Conservation (phyloP, 1,140 invertebrate genomes). For the Pararge aegeria region DNA sequence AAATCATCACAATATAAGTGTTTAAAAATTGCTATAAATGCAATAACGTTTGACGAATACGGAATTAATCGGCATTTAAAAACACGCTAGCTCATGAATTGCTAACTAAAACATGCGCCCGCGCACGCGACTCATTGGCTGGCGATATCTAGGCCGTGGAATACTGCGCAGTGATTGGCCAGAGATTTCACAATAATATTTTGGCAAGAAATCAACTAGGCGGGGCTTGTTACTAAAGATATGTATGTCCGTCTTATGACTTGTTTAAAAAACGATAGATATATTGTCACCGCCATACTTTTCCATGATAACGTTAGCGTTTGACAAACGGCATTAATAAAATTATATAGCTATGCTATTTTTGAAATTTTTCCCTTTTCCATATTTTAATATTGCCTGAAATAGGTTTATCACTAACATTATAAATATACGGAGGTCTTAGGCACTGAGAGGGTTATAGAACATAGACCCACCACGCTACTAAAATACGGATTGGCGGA, state of each 20-base stretch:
- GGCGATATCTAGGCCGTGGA: slow-evolving; percentile 26
- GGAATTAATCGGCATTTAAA: not conserved
- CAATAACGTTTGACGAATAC: not conserved
- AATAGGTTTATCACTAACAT: too few species aligned
- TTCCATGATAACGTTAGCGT: too few species aligned
- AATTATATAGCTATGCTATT: too few species aligned
- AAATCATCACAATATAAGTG: not conserved
- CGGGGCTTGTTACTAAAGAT: slow-evolving; percentile 31
- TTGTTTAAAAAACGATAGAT: slow-evolving; percentile 5
- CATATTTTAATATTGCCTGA: too few species aligned
- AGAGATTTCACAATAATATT: slow-evolving; percentile 34
- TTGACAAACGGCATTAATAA: too few species aligned
- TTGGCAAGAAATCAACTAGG: slow-evolving; percentile 57
- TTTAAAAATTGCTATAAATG: not conserved
- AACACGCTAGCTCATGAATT: slow-evolving; percentile 6
- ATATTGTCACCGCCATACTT: not conserved
- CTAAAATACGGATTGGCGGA: too few species aligned
- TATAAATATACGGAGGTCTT: too few species aligned
- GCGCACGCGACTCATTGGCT: slow-evolving; percentile 31
- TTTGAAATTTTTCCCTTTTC: too few species aligned
- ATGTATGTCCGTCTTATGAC: slow-evolving; percentile 8
- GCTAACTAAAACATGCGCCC: slow-evolving; percentile 40
- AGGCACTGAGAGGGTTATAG: too few species aligned
- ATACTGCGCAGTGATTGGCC: slow-evolving; percentile 35
- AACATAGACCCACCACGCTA: too few species aligned